Base-by-base conservation (phyloP, 2,888 invertebrate species). In the Clivina fossor region DNA sequence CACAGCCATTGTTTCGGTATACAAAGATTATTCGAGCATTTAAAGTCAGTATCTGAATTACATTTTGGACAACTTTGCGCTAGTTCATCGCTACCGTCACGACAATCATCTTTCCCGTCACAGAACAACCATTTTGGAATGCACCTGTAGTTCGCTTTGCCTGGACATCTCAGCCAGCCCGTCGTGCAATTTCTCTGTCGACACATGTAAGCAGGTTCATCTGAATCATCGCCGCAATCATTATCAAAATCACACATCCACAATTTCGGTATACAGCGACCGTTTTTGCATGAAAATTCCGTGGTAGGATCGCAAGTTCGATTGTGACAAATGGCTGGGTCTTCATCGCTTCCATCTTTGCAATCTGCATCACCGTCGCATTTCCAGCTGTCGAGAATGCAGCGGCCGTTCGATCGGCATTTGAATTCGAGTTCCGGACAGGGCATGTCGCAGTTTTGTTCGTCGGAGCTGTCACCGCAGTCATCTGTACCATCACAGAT, bases 121-220 rank as follows among this genome's bases (percentile, higher is more conserved):
- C 98, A 99, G 83, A 96, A 93, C 60, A 96, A 77, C 96, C 96
- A 98, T 74, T 93, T 91, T 0, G 98, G 97, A 66, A 98, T 95
- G 72, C 96, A 97, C 19, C 96, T 58, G 72, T 97, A 97, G 75
- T 93, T 93, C 1, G 90, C 85, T 63, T 89, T 88, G 1, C 93
- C 92, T 0, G 94, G 93, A 74, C 98, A 99, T 13, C 94, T 81
- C 68, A 92, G 86, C 97, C 96, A 98, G 1, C 96, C 97, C 0
- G 86, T 89, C 0, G 93, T 93, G 69, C 98, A 98, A 70, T 94
- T 94, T 65, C 83, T 83, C 67, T 93, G 92, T 2, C 93, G 84
- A 69, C 95, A 95, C 81, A 90, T 86, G 68, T 92, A 92, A 0
- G 93, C 92, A 0, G 93, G 93, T 69, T 97, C 96, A 69, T 97